Conservation (phyloP, 2,113 vertebrate species). For the Alethe diademata region DNA sequence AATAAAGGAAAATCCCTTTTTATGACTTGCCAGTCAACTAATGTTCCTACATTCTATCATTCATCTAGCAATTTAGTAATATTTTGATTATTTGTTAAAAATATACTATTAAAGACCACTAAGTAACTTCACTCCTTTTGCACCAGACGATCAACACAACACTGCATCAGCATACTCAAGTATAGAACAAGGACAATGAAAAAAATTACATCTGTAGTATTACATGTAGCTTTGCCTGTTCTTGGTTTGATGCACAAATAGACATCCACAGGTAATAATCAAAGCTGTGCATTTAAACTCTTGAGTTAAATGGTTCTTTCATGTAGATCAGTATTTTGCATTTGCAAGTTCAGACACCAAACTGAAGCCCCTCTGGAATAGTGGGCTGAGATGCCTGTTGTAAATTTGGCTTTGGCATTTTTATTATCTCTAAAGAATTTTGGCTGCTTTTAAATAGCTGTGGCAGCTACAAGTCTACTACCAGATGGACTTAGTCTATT, state of each 20-base stretch:
- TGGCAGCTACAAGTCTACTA: neutral
- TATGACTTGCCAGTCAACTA: neutral
- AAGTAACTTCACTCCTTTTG: neutral
- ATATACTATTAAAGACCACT: neutral
- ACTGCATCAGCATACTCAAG: neutral
- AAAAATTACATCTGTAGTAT: neutral
- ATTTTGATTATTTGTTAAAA: neutral
- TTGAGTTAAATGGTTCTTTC: neutral
- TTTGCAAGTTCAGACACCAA: neutral
- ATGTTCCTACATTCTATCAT: neutral
- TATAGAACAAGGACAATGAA: fast-evolving
- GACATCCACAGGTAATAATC: neutral
- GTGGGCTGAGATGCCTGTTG: neutral
- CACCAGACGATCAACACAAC: neutral
- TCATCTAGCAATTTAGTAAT: neutral
- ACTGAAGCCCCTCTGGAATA: neutral
- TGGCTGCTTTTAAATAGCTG: neutral
- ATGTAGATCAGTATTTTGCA: neutral
- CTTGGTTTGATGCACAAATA: neutral
- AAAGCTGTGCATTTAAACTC: neutral
- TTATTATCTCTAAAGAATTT: neutral
- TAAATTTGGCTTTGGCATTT: neutral
- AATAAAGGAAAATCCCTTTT: neutral
- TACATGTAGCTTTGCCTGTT: neutral
- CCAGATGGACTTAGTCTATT: neutral